phyloP scores from a whole-genome alignment of 2,888 invertebrate species.

The Melieria crassipennis region DNA sequence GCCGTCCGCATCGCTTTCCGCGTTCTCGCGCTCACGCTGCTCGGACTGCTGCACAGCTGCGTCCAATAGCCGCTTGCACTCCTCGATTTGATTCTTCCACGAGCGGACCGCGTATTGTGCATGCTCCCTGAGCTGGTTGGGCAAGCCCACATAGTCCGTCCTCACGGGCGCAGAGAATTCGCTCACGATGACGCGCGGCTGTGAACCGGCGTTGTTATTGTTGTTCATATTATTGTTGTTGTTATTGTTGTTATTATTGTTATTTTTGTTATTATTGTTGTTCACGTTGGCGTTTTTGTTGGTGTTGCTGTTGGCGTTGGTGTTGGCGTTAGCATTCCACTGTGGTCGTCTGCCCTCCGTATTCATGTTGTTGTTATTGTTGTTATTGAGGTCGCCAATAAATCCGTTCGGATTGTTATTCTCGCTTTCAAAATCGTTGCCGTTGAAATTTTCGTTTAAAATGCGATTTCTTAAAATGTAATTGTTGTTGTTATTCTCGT shows the following conservation, averaged over 20 bases:
- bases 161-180: slow-evolving; percentile 37
- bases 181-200: slow-evolving; percentile 31
- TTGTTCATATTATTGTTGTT: not conserved
- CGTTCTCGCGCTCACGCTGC: slow-evolving; percentile 3
- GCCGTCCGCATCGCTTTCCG: not conserved
- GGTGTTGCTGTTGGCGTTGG: not conserved
- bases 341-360: too few relatives aligned
- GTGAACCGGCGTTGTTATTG: not conserved
- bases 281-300: slow-evolving; percentile 4
- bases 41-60: slow-evolving; percentile 37
- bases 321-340: too few relatives aligned
- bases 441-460: not conserved
- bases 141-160: slow-evolving; percentile 8
- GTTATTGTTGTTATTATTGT: not conserved
- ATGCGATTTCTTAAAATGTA: too few relatives aligned
- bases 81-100: slow-evolving; percentile 46
- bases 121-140: slow-evolving; percentile 40
- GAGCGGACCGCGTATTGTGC: slow-evolving; percentile 41
- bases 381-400: too few relatives aligned
- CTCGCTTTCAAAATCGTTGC: not conserved
- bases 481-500: too few relatives aligned
- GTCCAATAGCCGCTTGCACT: slow-evolving; percentile 42
- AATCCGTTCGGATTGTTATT: not conserved
- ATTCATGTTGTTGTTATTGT: too few relatives aligned
- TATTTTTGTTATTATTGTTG: slow-evolving; percentile 6